Percentiles rank a stretch among this genome's conserved stretches.
phyloP scores from a whole-genome alignment of 2,113 vertebrate genomes.

The Morone chrysops region DNA sequence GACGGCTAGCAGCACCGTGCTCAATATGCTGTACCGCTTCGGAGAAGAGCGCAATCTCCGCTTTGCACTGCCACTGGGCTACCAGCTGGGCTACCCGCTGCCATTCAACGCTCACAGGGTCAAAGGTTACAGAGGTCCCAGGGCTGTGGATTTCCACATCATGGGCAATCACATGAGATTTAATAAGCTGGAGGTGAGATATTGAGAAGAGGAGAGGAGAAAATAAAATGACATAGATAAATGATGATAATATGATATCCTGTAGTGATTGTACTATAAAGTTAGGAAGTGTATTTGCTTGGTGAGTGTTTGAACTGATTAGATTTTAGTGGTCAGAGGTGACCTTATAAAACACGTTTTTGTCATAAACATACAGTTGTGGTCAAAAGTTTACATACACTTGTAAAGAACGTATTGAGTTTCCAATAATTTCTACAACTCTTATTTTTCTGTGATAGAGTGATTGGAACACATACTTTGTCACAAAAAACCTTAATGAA shows the following conservation, averaged over 20 bases:
- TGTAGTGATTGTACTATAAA: background rate
- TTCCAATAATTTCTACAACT: too few species aligned
- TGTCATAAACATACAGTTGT: too few species aligned
- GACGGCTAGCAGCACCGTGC: slow-evolving; percentile 93
- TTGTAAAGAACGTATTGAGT: too few species aligned
- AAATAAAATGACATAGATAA: background rate
- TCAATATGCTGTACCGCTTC: slow-evolving; percentile 92
- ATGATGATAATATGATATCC: background rate
- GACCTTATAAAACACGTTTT: too few species aligned
- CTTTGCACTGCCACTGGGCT: slow-evolving; percentile 90
- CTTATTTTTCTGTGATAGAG: too few species aligned
- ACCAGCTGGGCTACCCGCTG: slow-evolving; percentile 92
- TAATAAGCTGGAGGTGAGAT: slow-evolving; percentile 87
- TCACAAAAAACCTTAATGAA: too few species aligned
- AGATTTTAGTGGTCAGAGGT: too few species aligned
- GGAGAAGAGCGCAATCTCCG: slow-evolving; percentile 86
- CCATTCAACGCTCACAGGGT: slow-evolving; percentile 89
- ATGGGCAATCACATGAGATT: slow-evolving; percentile 96
- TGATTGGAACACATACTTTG: too few species aligned
- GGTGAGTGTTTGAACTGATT: too few species aligned
- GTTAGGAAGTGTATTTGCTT: too few species aligned
- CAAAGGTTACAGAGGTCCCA: slow-evolving; percentile 86
- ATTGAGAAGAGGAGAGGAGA: background rate
- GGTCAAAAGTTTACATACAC: too few species aligned
- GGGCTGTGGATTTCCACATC: slow-evolving; percentile 85